Evolutionary conservation across 2,888 invertebrate genomes (phyloP).

Genomic region (Drosophila villosipedis): DNA sequence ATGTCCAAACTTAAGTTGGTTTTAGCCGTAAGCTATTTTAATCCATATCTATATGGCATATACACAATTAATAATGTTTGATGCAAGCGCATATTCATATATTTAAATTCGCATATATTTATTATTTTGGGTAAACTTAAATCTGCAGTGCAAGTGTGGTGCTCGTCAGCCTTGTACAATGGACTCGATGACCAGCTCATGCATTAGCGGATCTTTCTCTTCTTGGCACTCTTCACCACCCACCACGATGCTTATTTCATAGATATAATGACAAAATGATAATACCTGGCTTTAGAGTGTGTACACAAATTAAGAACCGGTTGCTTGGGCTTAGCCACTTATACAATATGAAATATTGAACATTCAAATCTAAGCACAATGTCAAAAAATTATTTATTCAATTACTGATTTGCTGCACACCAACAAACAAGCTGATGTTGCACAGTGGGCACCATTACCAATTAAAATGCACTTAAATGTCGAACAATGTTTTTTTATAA

Average conservation of each 20-base stretch:
- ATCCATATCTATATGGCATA: background rate
- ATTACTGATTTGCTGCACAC: constrained; percentile 28
- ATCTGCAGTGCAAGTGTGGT: no score
- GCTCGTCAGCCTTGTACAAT: no score
- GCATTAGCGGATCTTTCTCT: background rate
- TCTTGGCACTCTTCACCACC: background rate
- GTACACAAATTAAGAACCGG: constrained; percentile 51
- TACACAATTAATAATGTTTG: background rate
- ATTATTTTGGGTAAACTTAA: no score
- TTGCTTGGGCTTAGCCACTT: constrained; percentile 27
- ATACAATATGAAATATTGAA: constrained; percentile 33
- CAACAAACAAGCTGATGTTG: constrained; percentile 6
- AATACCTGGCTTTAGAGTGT: background rate
- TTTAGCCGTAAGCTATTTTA: background rate
- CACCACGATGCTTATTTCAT: background rate
- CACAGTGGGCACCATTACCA: constrained; percentile 18
- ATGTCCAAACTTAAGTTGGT: background rate
- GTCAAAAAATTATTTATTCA: constrained; percentile 31
- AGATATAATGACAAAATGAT: background rate
- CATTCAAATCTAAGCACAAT: constrained; percentile 16
- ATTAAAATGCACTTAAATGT: background rate
- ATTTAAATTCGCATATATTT: no score
- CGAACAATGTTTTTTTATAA: background rate
- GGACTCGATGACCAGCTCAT: no score
- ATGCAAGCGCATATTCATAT: background rate